A percentile compares a stretch with the other conserved stretches of the same genome.
Conservation (phyloP, 2,797 vertebrate genomes). For the Todus mexicanus region DNA sequence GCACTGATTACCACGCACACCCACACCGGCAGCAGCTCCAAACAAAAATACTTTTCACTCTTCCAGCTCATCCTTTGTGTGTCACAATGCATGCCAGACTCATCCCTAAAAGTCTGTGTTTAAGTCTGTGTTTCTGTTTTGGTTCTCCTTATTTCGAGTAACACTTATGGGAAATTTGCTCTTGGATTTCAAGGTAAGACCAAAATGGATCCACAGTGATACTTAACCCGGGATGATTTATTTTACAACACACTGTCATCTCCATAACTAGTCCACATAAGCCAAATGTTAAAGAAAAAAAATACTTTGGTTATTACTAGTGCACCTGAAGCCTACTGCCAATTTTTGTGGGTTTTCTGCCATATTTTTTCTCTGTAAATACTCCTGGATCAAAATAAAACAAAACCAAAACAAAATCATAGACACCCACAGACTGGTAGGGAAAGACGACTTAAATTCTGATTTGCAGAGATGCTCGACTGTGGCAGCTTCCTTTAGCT, state of each 20-base stretch:
- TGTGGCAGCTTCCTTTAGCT: background rate
- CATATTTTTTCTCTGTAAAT: background rate
- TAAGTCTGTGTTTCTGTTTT: background rate
- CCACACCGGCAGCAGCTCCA: background rate
- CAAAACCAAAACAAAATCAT: background rate
- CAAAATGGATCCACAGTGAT: background rate
- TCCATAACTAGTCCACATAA: background rate
- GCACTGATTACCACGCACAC: background rate
- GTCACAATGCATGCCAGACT: background rate
- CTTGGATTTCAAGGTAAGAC: background rate
- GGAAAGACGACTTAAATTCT: background rate
- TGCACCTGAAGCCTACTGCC: background rate
- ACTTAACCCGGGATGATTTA: background rate
- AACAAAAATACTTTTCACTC: conserved; percentile 7
- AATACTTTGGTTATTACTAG: background rate
- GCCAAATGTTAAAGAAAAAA: background rate
- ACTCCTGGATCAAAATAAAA: background rate
- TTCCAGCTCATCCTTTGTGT: background rate
- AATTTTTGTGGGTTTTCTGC: background rate
- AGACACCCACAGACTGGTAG: background rate
- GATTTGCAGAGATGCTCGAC: background rate
- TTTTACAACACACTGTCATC: background rate
- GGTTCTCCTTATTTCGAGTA: background rate
- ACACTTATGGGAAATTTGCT: background rate
- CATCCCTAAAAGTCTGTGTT: background rate